Evolutionary conservation across 2,888 invertebrate species (phyloP), one percentile per base, ranked within the genome.

Genomic region (Patella caerulea): DNA sequence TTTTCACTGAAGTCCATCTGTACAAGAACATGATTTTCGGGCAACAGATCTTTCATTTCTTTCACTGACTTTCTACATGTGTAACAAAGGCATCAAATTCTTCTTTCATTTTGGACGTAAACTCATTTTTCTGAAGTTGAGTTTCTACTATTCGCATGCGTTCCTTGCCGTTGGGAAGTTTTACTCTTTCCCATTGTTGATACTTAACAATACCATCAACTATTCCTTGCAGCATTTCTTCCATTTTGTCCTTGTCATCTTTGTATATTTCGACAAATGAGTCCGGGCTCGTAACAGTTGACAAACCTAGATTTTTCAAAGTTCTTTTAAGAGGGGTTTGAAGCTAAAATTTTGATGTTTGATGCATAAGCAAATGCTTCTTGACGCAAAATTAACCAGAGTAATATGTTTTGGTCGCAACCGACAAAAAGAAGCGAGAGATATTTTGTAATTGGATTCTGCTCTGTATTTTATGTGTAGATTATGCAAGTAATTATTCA

Each of bases 1-100:
- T n/a, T n/a, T n/a, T n/a, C n/a, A n/a, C n/a, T n/a, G n/a, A n/a
- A 82, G 71, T 82, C 81, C 81, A 82, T 79, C 54, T 82, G 82
- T 2, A 82, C 71, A 15, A 81, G 56, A 19, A 79, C 52, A 70
- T 81, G 73, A 17, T 74, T 53, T 15, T 54, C 69, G 52, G 72
- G 56, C 0, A 82, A 76, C 19, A 76, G 81, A 34, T 77, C 76
- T 55, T 79, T 81, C 52, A 81, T 56, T 3, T 74, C 65, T 72
- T 74, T 75, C n/a, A 81, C 59, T 24, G 74, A 72, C 29, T 72
- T 15, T 24, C 52, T 17, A 78, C 78, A 53, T 82, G 76, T 53
- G 70, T 34, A 29, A 24, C 69, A 45, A 82, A 81, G 14, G 78
- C 72, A 24, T 7, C 53, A 24, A 75, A 72, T 24, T 73, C 53